A percentile compares a stretch with the other conserved stretches of the same genome.
These are phyloP conservation scores for Pandion haliaetus DNA, from an alignment of 2,113 vertebrate species.

Conservation along the genomic window DNA sequence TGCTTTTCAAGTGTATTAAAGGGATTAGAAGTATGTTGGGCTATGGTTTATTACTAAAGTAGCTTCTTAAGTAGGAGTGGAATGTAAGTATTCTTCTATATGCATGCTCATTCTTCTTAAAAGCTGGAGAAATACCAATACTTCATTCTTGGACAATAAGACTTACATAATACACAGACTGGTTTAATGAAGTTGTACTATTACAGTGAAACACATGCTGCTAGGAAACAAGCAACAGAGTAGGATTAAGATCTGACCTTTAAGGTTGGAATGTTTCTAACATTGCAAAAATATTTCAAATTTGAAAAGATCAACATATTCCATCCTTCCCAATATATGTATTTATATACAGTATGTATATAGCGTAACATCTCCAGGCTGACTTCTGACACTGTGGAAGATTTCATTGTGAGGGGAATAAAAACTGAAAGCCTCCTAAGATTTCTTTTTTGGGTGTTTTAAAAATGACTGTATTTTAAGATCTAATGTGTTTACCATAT, in stretches of 20 bases:
- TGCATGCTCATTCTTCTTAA: background rate
- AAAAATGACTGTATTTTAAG: background rate
- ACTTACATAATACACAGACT: background rate
- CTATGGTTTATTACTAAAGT: background rate
- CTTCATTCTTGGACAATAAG: background rate
- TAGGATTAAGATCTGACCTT: background rate
- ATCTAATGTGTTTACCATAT: background rate
- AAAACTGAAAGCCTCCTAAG: background rate
- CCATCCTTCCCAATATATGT: background rate
- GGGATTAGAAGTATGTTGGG: background rate
- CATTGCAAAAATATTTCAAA: background rate
- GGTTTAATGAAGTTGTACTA: background rate
- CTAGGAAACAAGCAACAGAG: background rate
- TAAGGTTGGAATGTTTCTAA: background rate
- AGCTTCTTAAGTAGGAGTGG: background rate
- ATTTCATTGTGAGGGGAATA: background rate
- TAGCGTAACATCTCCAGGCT: background rate
- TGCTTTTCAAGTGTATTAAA: background rate
- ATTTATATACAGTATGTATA: background rate
- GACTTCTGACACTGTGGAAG: background rate
- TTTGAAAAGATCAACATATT: background rate
- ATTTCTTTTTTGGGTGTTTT: background rate
- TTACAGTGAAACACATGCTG: background rate
- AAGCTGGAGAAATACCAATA: background rate
- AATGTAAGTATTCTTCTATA: background rate